Conservation (phyloP, 2,797 vertebrate species). For the Melanotaenia boesemani region DNA sequence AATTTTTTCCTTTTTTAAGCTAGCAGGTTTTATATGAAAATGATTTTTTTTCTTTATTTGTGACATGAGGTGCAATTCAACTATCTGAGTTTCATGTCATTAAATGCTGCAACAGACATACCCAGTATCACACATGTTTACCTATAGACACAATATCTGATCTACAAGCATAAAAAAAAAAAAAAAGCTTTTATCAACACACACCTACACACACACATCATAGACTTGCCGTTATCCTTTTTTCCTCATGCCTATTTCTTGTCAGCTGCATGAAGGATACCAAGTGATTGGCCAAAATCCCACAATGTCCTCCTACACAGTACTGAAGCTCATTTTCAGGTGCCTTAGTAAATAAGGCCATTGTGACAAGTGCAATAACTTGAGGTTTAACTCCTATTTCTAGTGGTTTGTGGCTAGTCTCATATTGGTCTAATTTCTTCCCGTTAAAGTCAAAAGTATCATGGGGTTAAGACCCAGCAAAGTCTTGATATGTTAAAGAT, state of each 20-base stretch:
- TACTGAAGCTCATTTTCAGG: conserved; percentile 70
- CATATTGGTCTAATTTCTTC: conserved; percentile 52
- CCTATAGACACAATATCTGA: conserved; percentile 15
- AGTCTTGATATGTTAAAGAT: conserved; percentile 14
- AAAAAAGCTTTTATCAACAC: conserved; percentile 12
- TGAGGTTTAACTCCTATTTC: conserved; percentile 70
- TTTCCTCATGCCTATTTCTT: conserved; percentile 49
- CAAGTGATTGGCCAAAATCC: conserved; percentile 63
- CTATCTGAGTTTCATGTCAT: conserved; percentile 1
- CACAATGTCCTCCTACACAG: conserved; percentile 68
- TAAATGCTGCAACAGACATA: not conserved
- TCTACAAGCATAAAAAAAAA: conserved; percentile 18
- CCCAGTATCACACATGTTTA: not conserved
- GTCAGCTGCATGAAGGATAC: conserved; percentile 50
- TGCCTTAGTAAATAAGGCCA: conserved; percentile 69
- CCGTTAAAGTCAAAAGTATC: conserved; percentile 41
- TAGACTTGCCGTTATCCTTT: conserved; percentile 46
- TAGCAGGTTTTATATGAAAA: not conserved
- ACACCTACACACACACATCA: conserved; percentile 46
- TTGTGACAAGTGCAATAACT: conserved; percentile 77
- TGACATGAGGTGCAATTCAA: not conserved
- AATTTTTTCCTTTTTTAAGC: not conserved
- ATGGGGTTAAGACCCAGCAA: conserved; percentile 14
- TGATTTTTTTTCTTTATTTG: not conserved
- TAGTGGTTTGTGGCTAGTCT: conserved; percentile 47